phyloP scores from a whole-genome alignment of 2,113 vertebrate genomes.

The Oreochromis spilurus region DNA sequence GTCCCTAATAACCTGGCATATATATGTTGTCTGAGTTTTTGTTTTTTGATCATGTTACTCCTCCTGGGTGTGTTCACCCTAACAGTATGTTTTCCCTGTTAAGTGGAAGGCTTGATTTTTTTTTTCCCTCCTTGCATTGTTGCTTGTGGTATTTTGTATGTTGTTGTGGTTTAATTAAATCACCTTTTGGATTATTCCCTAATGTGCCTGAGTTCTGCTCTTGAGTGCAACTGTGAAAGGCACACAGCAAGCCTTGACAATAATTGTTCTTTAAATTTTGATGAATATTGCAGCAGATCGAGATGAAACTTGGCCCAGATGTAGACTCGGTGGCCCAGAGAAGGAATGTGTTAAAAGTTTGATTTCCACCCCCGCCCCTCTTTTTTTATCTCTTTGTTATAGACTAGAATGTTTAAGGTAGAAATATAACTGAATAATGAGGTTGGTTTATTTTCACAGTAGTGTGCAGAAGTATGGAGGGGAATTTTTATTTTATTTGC shows the following conservation, averaged over 20 bases:
- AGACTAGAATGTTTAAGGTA: background rate
- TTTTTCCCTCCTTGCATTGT: background rate
- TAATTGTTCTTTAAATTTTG: background rate
- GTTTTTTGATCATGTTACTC: too few relatives aligned
- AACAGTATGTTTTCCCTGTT: background rate
- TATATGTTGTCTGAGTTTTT: background rate
- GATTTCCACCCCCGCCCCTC: fast-evolving
- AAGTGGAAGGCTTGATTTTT: background rate
- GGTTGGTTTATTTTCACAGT: background rate
- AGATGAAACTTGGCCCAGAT: background rate
- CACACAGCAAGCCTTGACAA: background rate
- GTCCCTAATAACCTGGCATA: background rate
- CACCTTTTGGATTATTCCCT: background rate
- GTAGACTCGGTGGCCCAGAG: background rate
- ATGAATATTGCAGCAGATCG: fast-evolving
- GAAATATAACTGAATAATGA: background rate
- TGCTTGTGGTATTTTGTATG: background rate
- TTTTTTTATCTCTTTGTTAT: background rate
- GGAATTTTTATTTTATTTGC: background rate
- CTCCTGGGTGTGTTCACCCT: background rate
- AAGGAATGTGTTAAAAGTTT: background rate
- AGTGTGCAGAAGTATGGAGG: background rate
- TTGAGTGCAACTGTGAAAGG: background rate
- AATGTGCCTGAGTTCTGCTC: background rate
- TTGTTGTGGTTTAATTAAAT: background rate